These are phyloP conservation scores for Sylvietta virens DNA, from an alignment of 2,113 vertebrate genomes.

Conservation along the genomic window DNA sequence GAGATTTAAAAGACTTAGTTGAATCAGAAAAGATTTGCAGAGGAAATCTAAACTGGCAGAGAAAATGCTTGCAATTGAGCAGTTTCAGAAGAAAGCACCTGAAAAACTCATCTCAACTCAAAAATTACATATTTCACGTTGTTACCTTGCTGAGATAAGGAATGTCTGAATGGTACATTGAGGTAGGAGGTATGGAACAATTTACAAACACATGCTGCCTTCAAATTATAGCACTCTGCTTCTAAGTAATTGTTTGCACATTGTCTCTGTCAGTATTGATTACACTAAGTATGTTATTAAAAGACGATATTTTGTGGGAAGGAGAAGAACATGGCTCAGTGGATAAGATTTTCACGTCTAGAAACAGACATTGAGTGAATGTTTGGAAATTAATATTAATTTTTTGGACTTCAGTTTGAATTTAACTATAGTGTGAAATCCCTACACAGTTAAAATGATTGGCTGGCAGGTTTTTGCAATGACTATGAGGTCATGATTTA, in stretches of 20 bases:
- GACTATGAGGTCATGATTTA: background rate
- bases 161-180: background rate
- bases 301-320: background rate
- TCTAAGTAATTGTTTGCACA: background rate
- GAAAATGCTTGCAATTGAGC: background rate
- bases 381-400: background rate
- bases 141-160: background rate
- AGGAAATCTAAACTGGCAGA: background rate
- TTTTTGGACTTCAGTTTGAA: background rate
- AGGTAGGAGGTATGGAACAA: background rate
- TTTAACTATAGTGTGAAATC: background rate
- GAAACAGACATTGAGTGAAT: background rate
- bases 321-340: background rate
- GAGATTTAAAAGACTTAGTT: background rate
- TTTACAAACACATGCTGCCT: background rate
- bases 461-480: background rate
- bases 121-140: background rate
- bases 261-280: conserved; percentile 5
- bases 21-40: background rate
- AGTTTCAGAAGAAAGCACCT: background rate
- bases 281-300: background rate
- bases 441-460: background rate
- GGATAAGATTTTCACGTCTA: background rate
- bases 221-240: background rate
- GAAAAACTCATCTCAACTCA: background rate